Conservation (phyloP, 2,113 vertebrate species). For the Channa maculata region DNA sequence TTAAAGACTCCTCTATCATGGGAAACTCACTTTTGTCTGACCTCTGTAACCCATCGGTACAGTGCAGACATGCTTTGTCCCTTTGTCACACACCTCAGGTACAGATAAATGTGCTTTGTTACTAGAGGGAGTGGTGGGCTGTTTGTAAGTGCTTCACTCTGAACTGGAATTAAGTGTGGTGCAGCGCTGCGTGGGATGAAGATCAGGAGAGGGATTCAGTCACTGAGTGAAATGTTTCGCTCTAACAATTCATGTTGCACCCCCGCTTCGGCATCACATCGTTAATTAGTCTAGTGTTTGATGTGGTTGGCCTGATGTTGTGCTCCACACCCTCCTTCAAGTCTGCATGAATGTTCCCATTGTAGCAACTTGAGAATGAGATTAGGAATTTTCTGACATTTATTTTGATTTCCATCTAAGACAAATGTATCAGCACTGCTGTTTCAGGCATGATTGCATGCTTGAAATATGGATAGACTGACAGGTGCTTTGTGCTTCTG, state of each 20-base stretch:
- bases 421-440: conserved; percentile 37
- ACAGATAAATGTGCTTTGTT: conserved; percentile 63
- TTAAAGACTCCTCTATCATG: conserved; percentile 45
- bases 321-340: conserved; percentile 64
- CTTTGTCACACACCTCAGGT: conserved; percentile 44
- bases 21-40: conserved; percentile 54
- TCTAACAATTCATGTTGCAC: conserved; percentile 18
- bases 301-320: conserved; percentile 59
- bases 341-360: conserved; percentile 66
- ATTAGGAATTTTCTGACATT: conserved; percentile 51
- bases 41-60: conserved; percentile 23
- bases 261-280: conserved; percentile 37
- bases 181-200: conserved; percentile 42
- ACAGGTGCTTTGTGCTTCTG: neutral
- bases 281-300: conserved; percentile 70
- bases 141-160: conserved; percentile 51
- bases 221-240: conserved; percentile 21
- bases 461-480: neutral
- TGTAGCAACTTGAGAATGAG: conserved; percentile 47
- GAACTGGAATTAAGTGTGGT: conserved; percentile 25
- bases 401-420: conserved; percentile 27
- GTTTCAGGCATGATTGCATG: conserved; percentile 4
- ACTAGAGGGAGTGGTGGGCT: conserved; percentile 61
- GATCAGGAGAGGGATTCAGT: conserved; percentile 33
- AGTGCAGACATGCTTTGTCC: conserved; percentile 49